A percentile compares a stretch with the other conserved stretches of the same genome.
Conservation (phyloP, 2,113 vertebrate genomes). For the Chaetops frenatus region DNA sequence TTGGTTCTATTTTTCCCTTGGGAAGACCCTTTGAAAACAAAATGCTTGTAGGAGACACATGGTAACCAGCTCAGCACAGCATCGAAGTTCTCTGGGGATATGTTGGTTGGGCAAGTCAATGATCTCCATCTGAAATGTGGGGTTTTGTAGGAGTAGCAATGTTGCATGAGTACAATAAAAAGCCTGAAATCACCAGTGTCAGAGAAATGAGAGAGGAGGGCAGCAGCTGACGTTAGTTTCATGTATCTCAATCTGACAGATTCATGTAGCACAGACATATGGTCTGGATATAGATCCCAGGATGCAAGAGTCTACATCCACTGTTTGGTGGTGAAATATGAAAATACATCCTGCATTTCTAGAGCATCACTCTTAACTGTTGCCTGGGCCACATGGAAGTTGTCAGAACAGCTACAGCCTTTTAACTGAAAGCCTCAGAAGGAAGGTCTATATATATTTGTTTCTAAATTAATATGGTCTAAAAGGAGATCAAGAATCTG, state of each 20-base stretch:
- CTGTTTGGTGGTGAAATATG: not conserved
- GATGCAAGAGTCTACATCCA: not conserved
- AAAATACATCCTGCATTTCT: not conserved
- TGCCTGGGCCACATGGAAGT: not conserved
- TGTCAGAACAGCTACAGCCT: slow-evolving; percentile 9
- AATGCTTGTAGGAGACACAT: not conserved
- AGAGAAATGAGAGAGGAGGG: not conserved
- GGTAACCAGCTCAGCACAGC: not conserved
- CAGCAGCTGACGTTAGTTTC: not conserved
- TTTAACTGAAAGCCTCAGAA: not conserved
- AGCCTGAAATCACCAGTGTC: not conserved
- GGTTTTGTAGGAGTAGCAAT: not conserved
- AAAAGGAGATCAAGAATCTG: not conserved
- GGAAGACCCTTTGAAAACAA: not conserved
- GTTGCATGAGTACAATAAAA: not conserved
- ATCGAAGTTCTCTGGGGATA: not conserved
- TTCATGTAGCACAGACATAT: not conserved
- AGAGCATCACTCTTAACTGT: not conserved
- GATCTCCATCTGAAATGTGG: not conserved
- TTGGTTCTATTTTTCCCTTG: not conserved
- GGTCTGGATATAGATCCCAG: not conserved
- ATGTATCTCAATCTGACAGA: not conserved
- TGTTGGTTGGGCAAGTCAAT: not conserved
- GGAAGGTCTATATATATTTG: not conserved
- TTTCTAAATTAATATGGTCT: not conserved